Evolutionary conservation across 64 coral and sea anemone genomes (phyloP).

Genomic region (Montipora efflorescens): DNA sequence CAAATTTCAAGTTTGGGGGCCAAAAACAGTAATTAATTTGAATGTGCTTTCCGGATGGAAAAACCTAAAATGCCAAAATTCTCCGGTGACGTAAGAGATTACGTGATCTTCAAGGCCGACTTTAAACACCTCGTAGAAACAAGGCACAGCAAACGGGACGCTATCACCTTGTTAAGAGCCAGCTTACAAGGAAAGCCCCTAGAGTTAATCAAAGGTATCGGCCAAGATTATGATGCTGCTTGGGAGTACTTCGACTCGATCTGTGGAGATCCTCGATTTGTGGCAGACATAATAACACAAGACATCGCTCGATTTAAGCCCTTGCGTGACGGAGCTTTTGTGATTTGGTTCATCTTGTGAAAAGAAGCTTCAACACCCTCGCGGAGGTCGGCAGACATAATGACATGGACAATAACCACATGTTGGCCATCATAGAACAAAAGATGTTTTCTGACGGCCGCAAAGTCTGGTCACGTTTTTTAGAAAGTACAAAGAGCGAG

Average conservation of each 20-base stretch:
- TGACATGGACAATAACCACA: constrained; percentile 34
- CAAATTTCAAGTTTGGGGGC: too few relatives aligned
- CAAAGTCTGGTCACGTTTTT: constrained; percentile 58
- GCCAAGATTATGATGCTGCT: constrained; percentile 20
- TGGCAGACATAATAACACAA: constrained; percentile 6
- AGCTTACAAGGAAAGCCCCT: constrained; percentile 5
- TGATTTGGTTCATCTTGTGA: constrained; percentile 37
- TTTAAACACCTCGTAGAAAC: constrained; percentile 58
- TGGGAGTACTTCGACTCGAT: constrained; percentile 42
- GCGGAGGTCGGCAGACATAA: not conserved
- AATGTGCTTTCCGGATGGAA: constrained; percentile 4
- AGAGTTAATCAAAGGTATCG: constrained; percentile 37
- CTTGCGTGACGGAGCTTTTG: not conserved
- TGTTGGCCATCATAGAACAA: constrained; percentile 35
- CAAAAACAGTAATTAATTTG: too few relatives aligned
- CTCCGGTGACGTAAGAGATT: constrained; percentile 32
- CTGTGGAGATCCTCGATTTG: constrained; percentile 30
- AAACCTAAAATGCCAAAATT: constrained; percentile 58
- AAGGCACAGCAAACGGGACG: constrained; percentile 11
- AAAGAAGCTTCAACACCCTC: not conserved
- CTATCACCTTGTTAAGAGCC: constrained; percentile 6
- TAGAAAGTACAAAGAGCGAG: constrained; percentile 21
- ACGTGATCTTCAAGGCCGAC: constrained; percentile 42
- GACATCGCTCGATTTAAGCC: constrained; percentile 25
- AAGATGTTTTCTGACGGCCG: constrained; percentile 30